Percentiles rank a stretch among this genome's conserved stretches.
phyloP scores from a whole-genome alignment of 2,888 invertebrate genomes.

The Tortrix viridana region DNA sequence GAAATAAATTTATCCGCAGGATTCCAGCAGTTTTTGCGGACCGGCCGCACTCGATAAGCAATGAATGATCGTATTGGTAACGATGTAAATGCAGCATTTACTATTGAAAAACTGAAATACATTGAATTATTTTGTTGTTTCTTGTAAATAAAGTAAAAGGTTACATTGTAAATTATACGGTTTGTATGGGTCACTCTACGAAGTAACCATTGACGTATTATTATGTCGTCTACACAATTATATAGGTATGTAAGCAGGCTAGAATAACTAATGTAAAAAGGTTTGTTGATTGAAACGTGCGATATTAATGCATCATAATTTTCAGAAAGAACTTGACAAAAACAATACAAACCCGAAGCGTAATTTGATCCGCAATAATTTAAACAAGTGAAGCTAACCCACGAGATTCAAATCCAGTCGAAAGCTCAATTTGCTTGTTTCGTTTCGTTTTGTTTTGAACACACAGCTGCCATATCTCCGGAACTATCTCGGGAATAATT shows the following conservation, averaged over 20 bases:
- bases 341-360: constrained; percentile 33
- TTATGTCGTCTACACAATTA: neutral
- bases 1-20: constrained; percentile 48
- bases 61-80: constrained; percentile 39
- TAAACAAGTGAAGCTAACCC: constrained; percentile 44
- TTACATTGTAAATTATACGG: neutral
- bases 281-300: constrained; percentile 16
- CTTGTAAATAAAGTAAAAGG: constrained; percentile 24
- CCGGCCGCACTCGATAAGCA: constrained; percentile 31
- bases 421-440: constrained; percentile 74
- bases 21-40: constrained; percentile 44
- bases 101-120: constrained; percentile 32
- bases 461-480: constrained; percentile 69
- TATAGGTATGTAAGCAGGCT: neutral
- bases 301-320: constrained; percentile 26
- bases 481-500: constrained; percentile 77
- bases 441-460: constrained; percentile 73
- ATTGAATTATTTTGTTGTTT: constrained; percentile 33
- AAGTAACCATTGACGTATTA: neutral
- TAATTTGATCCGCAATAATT: constrained; percentile 37
- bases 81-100: constrained; percentile 35
- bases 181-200: neutral
- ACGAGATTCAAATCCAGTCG: constrained; percentile 57
- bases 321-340: constrained; percentile 33
- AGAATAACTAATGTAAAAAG: neutral